Evolutionary conservation across 2,113 vertebrate species (phyloP).

Genomic region (Chaetodon trifascialis): DNA sequence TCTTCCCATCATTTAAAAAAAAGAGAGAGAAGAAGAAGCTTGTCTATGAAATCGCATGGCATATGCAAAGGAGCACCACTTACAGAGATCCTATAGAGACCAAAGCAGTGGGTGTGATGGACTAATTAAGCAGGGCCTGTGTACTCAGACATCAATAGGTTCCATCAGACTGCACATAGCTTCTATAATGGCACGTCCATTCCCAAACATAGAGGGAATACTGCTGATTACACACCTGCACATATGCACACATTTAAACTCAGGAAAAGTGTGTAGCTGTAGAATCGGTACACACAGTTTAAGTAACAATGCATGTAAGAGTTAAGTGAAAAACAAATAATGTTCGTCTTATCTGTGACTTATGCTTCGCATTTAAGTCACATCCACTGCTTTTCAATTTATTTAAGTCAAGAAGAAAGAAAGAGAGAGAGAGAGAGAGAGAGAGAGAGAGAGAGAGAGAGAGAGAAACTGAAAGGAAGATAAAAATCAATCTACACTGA

Average conservation of each 20-base stretch:
- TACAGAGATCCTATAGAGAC: conserved; percentile 78
- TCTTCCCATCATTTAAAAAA: conserved; percentile 31
- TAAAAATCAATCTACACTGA: conserved; percentile 76
- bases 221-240: conserved; percentile 77
- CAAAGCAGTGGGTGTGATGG: conserved; percentile 82
- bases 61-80: conserved; percentile 76
- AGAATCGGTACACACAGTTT: background rate
- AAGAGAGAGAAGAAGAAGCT: conserved; percentile 16
- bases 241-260: conserved; percentile 51
- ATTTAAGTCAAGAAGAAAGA: conserved; percentile 35
- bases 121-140: conserved; percentile 82
- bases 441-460: background rate
- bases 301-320: background rate
- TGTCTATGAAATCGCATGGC: conserved; percentile 61
- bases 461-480: conserved; percentile 22
- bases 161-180: conserved; percentile 83
- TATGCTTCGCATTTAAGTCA: background rate
- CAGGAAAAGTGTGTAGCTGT: background rate
- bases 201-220: conserved; percentile 73
- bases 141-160: conserved; percentile 83
- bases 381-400: conserved; percentile 18
- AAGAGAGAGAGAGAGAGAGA: background rate
- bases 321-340: background rate
- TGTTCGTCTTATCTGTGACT: background rate
- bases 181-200: conserved; percentile 72